Conservation (phyloP, 2,113 vertebrate species). For the Mixornis gularis region DNA sequence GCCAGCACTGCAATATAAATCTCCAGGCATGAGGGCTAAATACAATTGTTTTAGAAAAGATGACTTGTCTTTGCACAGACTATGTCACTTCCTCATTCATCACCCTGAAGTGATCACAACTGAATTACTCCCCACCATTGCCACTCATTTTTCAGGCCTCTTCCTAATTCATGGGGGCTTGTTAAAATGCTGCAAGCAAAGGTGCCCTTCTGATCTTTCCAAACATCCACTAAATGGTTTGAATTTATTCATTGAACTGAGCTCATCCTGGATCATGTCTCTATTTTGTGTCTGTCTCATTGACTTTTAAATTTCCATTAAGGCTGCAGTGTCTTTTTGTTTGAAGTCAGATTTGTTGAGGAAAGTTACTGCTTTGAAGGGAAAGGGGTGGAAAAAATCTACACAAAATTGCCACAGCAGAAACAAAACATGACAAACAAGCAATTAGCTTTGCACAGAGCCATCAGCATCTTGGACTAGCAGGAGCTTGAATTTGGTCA, state of each 20-base stretch:
- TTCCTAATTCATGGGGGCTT: constrained; percentile 62
- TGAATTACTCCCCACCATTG: constrained; percentile 64
- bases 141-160: constrained; percentile 68
- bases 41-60: constrained; percentile 78
- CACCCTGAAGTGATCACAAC: constrained; percentile 69
- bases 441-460: background rate
- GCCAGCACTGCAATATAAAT: constrained; percentile 20
- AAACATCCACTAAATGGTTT: constrained; percentile 69
- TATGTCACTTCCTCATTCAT: constrained; percentile 80
- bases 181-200: constrained; percentile 71
- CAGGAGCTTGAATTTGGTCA: background rate
- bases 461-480: background rate
- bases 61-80: constrained; percentile 72
- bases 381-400: background rate
- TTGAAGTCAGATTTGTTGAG: constrained; percentile 22
- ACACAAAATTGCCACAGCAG: background rate
- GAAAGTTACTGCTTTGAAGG: constrained; percentile 36
- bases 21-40: constrained; percentile 55
- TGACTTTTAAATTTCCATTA: constrained; percentile 71
- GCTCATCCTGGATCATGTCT: constrained; percentile 61
- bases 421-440: background rate
- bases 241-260: constrained; percentile 70
- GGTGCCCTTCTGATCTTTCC: constrained; percentile 71
- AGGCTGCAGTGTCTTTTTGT: constrained; percentile 52
- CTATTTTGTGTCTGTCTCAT: constrained; percentile 56